Conservation (phyloP, 1,140 invertebrate species). For the Battus philenor region DNA sequence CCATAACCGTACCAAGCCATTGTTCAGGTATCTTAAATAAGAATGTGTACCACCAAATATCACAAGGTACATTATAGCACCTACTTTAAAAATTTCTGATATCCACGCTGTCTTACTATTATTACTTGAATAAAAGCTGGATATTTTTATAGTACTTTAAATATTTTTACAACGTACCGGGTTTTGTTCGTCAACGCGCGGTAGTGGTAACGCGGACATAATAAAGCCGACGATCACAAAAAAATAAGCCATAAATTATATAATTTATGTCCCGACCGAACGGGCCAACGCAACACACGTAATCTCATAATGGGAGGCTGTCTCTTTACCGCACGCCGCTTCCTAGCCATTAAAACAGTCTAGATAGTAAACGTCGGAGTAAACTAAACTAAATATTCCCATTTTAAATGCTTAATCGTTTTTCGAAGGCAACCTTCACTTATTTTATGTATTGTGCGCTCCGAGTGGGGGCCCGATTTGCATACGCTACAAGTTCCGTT, state of each 20-base stretch:
- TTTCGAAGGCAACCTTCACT: constrained; percentile 30
- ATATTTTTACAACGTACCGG: constrained; percentile 15
- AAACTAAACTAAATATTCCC: constrained; percentile 57
- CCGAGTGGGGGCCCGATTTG: constrained; percentile 20
- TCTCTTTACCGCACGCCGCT: constrained; percentile 45
- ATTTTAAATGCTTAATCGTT: constrained; percentile 54
- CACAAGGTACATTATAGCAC: too few species aligned
- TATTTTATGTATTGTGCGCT: constrained; percentile 30
- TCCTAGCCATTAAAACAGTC: constrained; percentile 56
- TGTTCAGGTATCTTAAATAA: too few species aligned
- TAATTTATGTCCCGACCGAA: constrained; percentile 49
- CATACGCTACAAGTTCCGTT: constrained; percentile 21
- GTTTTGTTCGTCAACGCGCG: constrained; percentile 24
- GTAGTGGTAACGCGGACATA: constrained; percentile 20
- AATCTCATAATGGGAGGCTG: constrained; percentile 31
- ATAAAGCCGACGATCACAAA: constrained; percentile 46
- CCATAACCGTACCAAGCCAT: too few species aligned
- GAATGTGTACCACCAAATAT: too few species aligned
- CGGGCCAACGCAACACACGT: constrained; percentile 40
- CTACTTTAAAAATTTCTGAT: too few species aligned
- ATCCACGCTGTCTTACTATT: too few species aligned
- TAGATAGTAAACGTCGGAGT: constrained; percentile 60
- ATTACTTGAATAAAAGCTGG: background rate
- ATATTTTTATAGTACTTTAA: background rate
- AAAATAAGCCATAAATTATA: constrained; percentile 53